Percentiles rank a stretch among this genome's conserved stretches.
phyloP scores from a whole-genome alignment of 2,888 invertebrate genomes.

The Cancer borealis region DNA sequence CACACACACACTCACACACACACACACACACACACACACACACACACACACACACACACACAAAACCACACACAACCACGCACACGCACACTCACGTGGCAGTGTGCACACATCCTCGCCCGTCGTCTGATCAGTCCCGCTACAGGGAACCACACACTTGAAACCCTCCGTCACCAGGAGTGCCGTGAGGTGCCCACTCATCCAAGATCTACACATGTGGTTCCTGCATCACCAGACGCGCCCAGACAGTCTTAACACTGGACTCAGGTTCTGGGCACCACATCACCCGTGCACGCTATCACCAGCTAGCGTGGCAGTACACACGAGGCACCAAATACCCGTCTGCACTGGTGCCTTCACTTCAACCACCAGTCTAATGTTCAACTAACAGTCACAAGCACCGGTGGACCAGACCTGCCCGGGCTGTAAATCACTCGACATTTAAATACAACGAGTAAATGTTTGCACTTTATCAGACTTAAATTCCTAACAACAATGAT shows the following conservation, averaged over 20 bases:
- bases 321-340: neutral
- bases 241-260: too few relatives aligned
- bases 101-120: neutral
- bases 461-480: neutral
- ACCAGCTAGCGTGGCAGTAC: neutral
- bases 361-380: neutral
- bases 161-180: neutral
- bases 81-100: neutral
- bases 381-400: neutral
- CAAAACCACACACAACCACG: too few relatives aligned
- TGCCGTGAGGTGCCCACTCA: neutral
- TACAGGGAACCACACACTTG: neutral
- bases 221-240: too few relatives aligned
- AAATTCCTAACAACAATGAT: neutral
- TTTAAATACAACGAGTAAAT: neutral
- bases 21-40: too few relatives aligned
- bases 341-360: neutral
- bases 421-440: neutral
- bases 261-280: neutral
- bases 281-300: neutral
- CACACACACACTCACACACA: too few relatives aligned
- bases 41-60: too few relatives aligned
- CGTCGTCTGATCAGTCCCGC: neutral
- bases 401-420: neutral
- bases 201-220: too few relatives aligned